Percentiles rank a stretch among this genome's conserved stretches.
phyloP scores from a whole-genome alignment of 2,888 invertebrate species.

The Asteroscopus sphinx region DNA sequence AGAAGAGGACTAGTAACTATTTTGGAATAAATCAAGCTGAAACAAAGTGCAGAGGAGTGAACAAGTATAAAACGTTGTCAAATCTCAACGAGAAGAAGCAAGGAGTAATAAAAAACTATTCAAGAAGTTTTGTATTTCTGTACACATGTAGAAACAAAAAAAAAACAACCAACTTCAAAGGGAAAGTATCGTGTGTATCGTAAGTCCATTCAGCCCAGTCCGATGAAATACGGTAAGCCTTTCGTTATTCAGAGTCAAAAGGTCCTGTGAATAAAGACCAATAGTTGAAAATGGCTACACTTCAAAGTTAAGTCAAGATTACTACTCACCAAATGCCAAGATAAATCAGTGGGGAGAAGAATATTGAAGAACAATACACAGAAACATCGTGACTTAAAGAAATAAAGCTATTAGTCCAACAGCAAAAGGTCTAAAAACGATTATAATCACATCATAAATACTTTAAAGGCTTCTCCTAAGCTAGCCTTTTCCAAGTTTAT shows the following conservation, averaged over 20 bases:
- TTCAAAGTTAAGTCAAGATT: neutral
- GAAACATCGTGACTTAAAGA: neutral
- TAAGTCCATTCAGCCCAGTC: slow-evolving; percentile 86
- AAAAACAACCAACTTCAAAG: slow-evolving; percentile 42
- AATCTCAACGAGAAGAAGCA: slow-evolving; percentile 15
- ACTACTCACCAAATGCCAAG: slow-evolving; percentile 5
- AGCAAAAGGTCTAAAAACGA: neutral
- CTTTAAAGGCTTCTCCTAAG: neutral
- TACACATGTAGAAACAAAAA: slow-evolving; percentile 21
- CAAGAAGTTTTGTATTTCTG: slow-evolving; percentile 36
- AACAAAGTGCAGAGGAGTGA: neutral
- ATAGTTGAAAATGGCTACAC: slow-evolving; percentile 7
- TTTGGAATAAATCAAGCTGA: slow-evolving; percentile 4
- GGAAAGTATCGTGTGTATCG: slow-evolving; percentile 69
- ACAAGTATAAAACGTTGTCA: neutral
- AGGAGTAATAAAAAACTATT: neutral
- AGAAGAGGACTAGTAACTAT: slow-evolving; percentile 9
- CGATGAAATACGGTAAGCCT: slow-evolving; percentile 81
- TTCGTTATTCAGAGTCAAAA: slow-evolving; percentile 70
- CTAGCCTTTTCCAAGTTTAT: neutral
- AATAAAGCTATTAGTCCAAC: neutral
- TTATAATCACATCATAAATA: neutral
- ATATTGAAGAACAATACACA: neutral
- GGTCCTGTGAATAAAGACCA: slow-evolving; percentile 72
- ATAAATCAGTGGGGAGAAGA: neutral